phyloP scores from a whole-genome alignment of 1,140 invertebrate species.

The Lepidurus couesii region DNA sequence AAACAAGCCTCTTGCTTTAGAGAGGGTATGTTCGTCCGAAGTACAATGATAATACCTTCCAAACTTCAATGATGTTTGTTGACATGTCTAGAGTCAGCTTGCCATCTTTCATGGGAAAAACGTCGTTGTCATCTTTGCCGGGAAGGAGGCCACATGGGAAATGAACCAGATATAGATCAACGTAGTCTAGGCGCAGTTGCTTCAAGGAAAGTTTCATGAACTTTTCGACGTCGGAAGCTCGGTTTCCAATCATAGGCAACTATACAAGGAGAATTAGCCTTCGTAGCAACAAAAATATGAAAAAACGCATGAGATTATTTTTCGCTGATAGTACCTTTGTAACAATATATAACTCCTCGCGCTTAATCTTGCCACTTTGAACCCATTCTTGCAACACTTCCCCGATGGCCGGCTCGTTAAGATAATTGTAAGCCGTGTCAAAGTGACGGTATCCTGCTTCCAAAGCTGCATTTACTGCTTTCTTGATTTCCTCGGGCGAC shows the following conservation, averaged over 20 bases:
- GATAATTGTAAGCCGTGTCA: conserved; percentile 60
- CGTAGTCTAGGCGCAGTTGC: conserved; percentile 44
- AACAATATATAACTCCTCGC: conserved; percentile 50
- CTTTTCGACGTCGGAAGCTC: conserved; percentile 40
- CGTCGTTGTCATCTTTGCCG: conserved; percentile 45
- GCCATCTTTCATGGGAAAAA: conserved; percentile 53
- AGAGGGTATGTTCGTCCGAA: conserved; percentile 51
- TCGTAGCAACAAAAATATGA: background rate
- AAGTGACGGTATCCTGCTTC: conserved; percentile 64
- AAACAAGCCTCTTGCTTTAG: conserved; percentile 53
- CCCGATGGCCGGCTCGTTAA: conserved; percentile 47
- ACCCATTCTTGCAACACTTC: conserved; percentile 44
- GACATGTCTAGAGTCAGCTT: conserved; percentile 56
- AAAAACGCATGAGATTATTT: background rate
- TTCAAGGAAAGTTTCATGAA: conserved; percentile 46
- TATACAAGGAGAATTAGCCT: conserved; percentile 30
- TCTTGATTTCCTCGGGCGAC: conserved; percentile 49
- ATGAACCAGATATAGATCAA: conserved; percentile 67
- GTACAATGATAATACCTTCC: conserved; percentile 54
- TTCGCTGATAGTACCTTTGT: conserved; percentile 52
- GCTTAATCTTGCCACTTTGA: conserved; percentile 42
- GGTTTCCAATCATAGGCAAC: conserved; percentile 41
- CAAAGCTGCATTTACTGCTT: conserved; percentile 60
- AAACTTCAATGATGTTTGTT: conserved; percentile 63
- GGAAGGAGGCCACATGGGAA: conserved; percentile 62